A percentile compares a stretch with the other conserved stretches of the same genome.
These are phyloP conservation scores for Thymallus thymallus DNA, from an alignment of 2,113 vertebrate genomes.

Conservation along the genomic window DNA sequence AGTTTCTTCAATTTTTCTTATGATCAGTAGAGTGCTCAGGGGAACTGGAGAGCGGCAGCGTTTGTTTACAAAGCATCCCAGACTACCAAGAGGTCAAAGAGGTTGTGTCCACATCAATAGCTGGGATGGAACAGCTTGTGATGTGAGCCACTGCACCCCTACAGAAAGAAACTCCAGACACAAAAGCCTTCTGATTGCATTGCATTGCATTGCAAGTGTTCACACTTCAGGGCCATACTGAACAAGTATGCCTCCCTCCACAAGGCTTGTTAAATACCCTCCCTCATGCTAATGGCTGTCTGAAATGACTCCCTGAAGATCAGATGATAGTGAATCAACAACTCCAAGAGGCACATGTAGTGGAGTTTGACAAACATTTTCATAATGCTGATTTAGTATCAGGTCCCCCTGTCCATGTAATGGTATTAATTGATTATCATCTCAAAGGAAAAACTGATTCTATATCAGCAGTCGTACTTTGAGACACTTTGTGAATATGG, in stretches of 20 bases:
- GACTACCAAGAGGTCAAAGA: conserved; percentile 60
- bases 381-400: too few species aligned
- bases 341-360: conserved; percentile 42
- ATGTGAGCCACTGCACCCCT: conserved; percentile 23
- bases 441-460: too few species aligned
- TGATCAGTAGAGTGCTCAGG: not conserved
- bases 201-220: conserved; percentile 44
- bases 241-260: conserved; percentile 59
- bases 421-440: too few species aligned
- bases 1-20: not conserved
- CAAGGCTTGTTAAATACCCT: conserved; percentile 37
- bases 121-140: conserved; percentile 30
- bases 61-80: conserved; percentile 64
- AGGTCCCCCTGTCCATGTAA: too few species aligned
- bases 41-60: conserved; percentile 28
- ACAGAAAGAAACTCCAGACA: conserved; percentile 34
- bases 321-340: conserved; percentile 58
- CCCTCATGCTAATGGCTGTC: conserved; percentile 58
- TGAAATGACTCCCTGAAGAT: conserved; percentile 27
- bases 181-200: conserved; percentile 55
- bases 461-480: too few species aligned
- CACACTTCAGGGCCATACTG: conserved; percentile 59
- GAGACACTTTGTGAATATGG: too few species aligned
- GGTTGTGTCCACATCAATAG: conserved; percentile 69
- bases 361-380: conserved; percentile 36